Percentiles rank a stretch among this genome's conserved stretches.
Evolutionary conservation across 2,888 invertebrate species (phyloP).

Genomic region (Galerucella calmariensis): DNA sequence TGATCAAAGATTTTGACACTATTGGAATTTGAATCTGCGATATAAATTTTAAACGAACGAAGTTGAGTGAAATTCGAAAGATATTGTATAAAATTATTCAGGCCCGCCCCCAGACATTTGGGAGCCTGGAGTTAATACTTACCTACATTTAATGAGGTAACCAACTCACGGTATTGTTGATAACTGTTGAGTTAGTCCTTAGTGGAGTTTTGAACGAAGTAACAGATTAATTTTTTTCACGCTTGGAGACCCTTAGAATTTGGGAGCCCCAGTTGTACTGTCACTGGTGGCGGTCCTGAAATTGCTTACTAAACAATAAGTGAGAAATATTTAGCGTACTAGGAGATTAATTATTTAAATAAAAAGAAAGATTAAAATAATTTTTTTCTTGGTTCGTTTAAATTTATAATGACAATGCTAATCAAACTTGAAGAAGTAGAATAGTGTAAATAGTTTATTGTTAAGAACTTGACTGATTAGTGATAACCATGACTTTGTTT

Average conservation of each 20-base stretch:
- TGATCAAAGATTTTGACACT: conserved; percentile 5
- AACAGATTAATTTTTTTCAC: no score
- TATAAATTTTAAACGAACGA: background rate
- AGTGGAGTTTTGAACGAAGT: no score
- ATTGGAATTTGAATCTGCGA: conserved; percentile 4
- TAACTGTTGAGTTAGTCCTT: no score
- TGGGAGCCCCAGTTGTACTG: no score
- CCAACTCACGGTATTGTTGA: no score
- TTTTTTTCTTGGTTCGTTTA: background rate
- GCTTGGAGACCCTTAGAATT: no score
- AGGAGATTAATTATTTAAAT: background rate
- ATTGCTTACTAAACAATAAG: no score
- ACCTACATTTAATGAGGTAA: no score
- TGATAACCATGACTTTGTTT: conserved; percentile 29
- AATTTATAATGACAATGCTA: background rate
- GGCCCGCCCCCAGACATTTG: no score
- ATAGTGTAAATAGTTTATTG: conserved; percentile 9
- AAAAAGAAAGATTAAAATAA: background rate
- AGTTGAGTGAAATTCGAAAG: background rate
- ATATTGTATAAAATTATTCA: background rate
- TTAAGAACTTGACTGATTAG: conserved; percentile 25
- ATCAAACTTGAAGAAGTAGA: background rate
- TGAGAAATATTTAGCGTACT: background rate
- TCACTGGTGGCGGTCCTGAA: no score
- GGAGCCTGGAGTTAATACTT: no score